Base-by-base conservation (phyloP, 2,797 vertebrate species). In the Scomberomorus guttatus region DNA sequence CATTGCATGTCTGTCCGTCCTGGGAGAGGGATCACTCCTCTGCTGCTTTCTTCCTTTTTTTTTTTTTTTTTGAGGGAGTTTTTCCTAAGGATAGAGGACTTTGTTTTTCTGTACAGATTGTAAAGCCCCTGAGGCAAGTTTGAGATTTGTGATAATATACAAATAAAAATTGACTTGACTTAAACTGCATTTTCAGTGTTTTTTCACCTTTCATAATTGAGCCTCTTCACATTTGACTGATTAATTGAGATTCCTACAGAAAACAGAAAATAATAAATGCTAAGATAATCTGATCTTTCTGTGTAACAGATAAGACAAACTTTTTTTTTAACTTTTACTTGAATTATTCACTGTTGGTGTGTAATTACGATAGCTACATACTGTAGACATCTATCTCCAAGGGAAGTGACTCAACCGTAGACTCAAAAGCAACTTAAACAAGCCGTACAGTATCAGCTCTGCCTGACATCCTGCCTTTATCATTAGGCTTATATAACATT, bases 401-500 rank as follows among this genome's bases (percentile, higher is more conserved):
- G n/a, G 57, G 69, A 87, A 80, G 83, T 76, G 81, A 84, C 73
- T 85, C 81, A 56, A 71, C 24, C 7, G 3, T 12, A 20, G 67
- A 12, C 34, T 46, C 63, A 52, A 77, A 69, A 82, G 72, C 63
- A 82, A 73, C 39, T 55, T 56, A 58, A 84, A 81, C 68, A 71
- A 74, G 34, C 48, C 32, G 56, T 29, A 12, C 61, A 59, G 46
- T 72, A 75, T 85, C 75, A 64, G 65, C 76, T 55, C 44, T n/a
- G 66, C 75, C 72, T 62, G 76, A 79, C 85, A 79, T 84, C 73
- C 79, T 82, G 70, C 62, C 73, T 88, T 89, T 80, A 80, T 90
- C 78, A 25, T 61, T 46, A 59, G 58, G 48, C 70, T 89, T 71
- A 72, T 61, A 52, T 46, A 77, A 85, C 75, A 67, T 46, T 27